These are phyloP conservation scores for Tupiocoris notatus DNA, from an alignment of 2,888 invertebrate genomes.

Conservation along the genomic window DNA sequence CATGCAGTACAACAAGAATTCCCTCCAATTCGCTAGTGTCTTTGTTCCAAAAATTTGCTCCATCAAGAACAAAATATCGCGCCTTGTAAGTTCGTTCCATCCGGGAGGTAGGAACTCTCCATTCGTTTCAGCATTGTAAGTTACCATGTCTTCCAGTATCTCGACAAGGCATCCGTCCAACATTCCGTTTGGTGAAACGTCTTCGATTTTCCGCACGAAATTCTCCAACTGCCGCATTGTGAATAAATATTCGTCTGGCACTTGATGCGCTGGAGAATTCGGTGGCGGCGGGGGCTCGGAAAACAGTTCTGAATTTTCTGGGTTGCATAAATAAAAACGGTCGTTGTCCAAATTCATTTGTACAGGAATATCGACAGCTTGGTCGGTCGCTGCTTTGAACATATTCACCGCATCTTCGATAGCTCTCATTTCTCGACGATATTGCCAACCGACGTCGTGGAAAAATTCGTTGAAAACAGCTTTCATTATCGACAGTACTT, in stretches of 20 bases:
- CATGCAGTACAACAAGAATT: slow-evolving; percentile 20
- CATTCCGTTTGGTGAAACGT: slow-evolving; percentile 19
- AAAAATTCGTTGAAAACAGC: slow-evolving; percentile 27
- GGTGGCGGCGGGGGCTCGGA: slow-evolving; percentile 10
- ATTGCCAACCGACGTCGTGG: slow-evolving; percentile 28
- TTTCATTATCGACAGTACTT: slow-evolving; percentile 16
- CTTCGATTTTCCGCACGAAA: slow-evolving; percentile 32
- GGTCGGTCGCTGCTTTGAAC: slow-evolving; percentile 15
- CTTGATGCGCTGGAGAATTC: neutral
- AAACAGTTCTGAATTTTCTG: neutral
- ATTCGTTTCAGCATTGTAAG: slow-evolving; percentile 6
- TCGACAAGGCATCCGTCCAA: slow-evolving; percentile 19
- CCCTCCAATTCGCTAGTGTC: slow-evolving; percentile 25
- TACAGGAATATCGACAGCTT: slow-evolving; percentile 3
- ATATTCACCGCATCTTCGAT: slow-evolving; percentile 18
- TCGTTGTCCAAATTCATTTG: slow-evolving; percentile 16
- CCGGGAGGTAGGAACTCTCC: slow-evolving; percentile 20
- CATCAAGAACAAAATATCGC: slow-evolving; percentile 1
- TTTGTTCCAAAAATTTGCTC: slow-evolving; percentile 17
- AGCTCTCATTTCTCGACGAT: slow-evolving; percentile 22
- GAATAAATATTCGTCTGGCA: slow-evolving; percentile 2
- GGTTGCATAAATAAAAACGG: slow-evolving; percentile 12
- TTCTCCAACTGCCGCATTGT: slow-evolving; percentile 22
- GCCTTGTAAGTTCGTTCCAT: slow-evolving; percentile 14
- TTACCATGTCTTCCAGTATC: slow-evolving; percentile 29